phyloP scores from a whole-genome alignment of 2,797 vertebrate species.

The Ptychadena robeensis region DNA sequence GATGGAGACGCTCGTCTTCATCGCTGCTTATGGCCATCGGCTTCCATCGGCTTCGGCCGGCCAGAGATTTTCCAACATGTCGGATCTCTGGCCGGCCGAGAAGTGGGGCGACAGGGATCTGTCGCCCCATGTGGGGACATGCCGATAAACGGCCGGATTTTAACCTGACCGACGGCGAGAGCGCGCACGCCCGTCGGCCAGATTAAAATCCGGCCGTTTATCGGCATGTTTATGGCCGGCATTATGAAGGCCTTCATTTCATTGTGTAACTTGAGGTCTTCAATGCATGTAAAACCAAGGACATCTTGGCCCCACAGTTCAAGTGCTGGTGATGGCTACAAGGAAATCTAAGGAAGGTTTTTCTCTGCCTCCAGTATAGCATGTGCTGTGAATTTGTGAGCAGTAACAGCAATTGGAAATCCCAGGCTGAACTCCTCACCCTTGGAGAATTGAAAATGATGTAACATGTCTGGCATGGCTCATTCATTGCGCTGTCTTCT shows the following conservation, averaged over 20 bases:
- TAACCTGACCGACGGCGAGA: too few species aligned
- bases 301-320: background rate
- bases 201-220: too few species aligned
- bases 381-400: constrained; percentile 53
- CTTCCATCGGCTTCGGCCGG: too few species aligned
- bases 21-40: too few species aligned
- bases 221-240: too few species aligned
- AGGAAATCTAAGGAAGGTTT: constrained; percentile 16
- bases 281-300: background rate
- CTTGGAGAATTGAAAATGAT: background rate
- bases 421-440: constrained; percentile 60
- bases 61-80: too few species aligned
- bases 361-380: constrained; percentile 16
- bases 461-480: background rate
- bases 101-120: too few species aligned
- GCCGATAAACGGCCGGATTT: too few species aligned
- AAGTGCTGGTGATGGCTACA: constrained; percentile 5
- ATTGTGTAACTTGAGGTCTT: background rate
- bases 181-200: too few species aligned
- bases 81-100: too few species aligned
- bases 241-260: background rate
- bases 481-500: constrained; percentile 9
- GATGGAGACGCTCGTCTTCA: too few species aligned
- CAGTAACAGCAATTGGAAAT: constrained; percentile 58
- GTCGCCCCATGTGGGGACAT: too few species aligned